Evolutionary conservation across 2,888 invertebrate species (phyloP).

Genomic region (Epinotia demarniana): DNA sequence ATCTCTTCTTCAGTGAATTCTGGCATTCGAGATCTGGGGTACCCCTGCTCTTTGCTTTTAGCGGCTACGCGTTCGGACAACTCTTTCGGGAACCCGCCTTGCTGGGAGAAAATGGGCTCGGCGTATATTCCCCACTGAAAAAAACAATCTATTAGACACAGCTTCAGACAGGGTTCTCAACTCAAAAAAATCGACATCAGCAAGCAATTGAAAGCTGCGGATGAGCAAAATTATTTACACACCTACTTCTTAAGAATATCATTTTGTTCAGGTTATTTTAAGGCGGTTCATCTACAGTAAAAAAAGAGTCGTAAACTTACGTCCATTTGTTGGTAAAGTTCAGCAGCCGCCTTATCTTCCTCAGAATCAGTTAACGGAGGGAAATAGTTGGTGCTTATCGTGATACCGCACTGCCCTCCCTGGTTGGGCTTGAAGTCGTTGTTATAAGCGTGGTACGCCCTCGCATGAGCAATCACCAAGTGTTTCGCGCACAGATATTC

Average conservation of each 20-base stretch:
- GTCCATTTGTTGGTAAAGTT: constrained; percentile 54
- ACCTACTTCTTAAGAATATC: too few species aligned
- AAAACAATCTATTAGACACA: too few species aligned
- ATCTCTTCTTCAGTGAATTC: constrained; percentile 73
- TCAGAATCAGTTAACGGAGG: constrained; percentile 53
- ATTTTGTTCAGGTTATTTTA: too few species aligned
- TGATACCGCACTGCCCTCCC: constrained; percentile 55
- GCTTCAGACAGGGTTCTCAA: too few species aligned
- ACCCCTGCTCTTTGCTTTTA: constrained; percentile 75
- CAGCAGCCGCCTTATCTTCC: constrained; percentile 58
- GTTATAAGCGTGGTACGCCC: constrained; percentile 80
- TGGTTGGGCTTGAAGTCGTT: constrained; percentile 64
- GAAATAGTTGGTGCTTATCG: constrained; percentile 54
- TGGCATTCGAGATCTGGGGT: constrained; percentile 72
- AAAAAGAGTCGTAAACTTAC: constrained; percentile 48
- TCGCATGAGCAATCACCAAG: constrained; percentile 83
- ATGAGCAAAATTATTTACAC: too few species aligned
- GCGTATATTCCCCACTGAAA: constrained; percentile 74
- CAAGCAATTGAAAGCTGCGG: too few species aligned
- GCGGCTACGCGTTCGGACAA: constrained; percentile 73
- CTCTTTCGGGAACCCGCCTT: constrained; percentile 82
- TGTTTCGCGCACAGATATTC: constrained; percentile 81
- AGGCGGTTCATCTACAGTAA: too few species aligned
- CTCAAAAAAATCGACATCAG: too few species aligned
- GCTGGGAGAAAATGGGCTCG: constrained; percentile 76